phyloP scores from a whole-genome alignment of 2,888 invertebrate genomes.

The Calameuta pallipes region DNA sequence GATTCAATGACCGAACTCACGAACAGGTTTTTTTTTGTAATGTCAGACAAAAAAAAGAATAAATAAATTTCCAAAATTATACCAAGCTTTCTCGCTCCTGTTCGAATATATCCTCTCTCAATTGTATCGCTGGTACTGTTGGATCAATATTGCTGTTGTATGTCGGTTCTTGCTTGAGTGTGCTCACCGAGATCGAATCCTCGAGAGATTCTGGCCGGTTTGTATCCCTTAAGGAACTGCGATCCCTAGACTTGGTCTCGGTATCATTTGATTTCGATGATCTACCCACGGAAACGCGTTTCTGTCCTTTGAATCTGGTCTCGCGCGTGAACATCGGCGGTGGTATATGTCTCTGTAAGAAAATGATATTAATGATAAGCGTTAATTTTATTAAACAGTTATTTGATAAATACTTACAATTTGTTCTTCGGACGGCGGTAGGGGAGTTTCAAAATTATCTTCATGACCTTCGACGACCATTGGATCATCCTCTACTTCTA shows the following conservation, averaged over 20 bases:
- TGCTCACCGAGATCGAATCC: slow-evolving; percentile 20
- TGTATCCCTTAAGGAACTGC: slow-evolving; percentile 22
- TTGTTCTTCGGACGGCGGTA: slow-evolving; percentile 33
- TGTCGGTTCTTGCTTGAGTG: slow-evolving; percentile 40
- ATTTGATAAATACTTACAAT: slow-evolving; percentile 33
- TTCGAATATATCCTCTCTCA: slow-evolving; percentile 46
- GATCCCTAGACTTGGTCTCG: slow-evolving; percentile 28
- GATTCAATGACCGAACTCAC: background rate
- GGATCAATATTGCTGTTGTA: slow-evolving; percentile 50
- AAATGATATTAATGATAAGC: background rate
- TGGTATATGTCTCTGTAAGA: slow-evolving; percentile 49
- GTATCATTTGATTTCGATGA: slow-evolving; percentile 30
- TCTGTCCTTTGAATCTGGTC: slow-evolving; percentile 66
- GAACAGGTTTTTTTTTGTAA: background rate
- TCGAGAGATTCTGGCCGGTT: slow-evolving; percentile 30
- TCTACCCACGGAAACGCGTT: slow-evolving; percentile 65
- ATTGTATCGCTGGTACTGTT: slow-evolving; percentile 53
- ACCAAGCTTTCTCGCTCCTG: slow-evolving; percentile 21
- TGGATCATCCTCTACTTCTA: slow-evolving; percentile 61
- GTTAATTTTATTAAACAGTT: background rate
- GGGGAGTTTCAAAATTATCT: slow-evolving; percentile 47
- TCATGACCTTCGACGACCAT: slow-evolving; percentile 60
- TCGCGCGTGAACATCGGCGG: slow-evolving; percentile 62
- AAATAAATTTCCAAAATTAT: background rate
- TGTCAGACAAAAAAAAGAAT: background rate